Evolutionary conservation across 2,113 vertebrate species (phyloP).

Genomic region (Nyctibius bracteatus): DNA sequence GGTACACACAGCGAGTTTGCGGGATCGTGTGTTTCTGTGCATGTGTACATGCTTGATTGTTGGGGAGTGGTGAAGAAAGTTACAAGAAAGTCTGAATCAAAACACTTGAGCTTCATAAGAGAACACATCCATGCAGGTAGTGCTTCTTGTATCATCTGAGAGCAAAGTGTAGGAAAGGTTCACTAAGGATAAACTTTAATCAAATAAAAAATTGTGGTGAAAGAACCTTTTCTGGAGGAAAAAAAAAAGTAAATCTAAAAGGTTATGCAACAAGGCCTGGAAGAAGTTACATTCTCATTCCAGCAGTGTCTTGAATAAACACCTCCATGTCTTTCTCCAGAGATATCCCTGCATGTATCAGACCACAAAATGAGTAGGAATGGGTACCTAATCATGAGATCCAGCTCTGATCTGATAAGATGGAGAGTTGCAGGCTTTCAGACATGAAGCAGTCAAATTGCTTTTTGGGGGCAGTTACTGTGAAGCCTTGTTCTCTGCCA

Average conservation of each 20-base stretch:
- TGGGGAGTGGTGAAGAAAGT: background rate
- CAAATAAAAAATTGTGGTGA: background rate
- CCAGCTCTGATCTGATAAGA: background rate
- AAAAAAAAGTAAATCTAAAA: background rate
- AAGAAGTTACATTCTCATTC: background rate
- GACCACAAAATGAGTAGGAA: background rate
- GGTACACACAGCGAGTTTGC: background rate
- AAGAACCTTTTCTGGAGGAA: background rate
- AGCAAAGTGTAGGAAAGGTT: background rate
- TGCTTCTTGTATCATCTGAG: background rate
- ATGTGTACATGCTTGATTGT: fast-evolving
- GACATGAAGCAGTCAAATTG: background rate
- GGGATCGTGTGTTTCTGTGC: background rate
- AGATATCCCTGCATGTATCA: background rate
- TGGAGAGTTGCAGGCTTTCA: background rate
- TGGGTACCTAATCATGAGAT: background rate
- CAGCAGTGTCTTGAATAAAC: background rate
- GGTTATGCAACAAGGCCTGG: background rate
- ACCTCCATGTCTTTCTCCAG: background rate
- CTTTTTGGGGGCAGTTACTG: background rate
- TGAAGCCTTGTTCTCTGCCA: background rate
- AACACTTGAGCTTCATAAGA: background rate
- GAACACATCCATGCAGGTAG: background rate
- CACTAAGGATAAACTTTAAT: background rate
- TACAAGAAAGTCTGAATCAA: background rate